Evolutionary conservation across 2,113 vertebrate genomes (phyloP).

Genomic region (Sigmodon hispidus): DNA sequence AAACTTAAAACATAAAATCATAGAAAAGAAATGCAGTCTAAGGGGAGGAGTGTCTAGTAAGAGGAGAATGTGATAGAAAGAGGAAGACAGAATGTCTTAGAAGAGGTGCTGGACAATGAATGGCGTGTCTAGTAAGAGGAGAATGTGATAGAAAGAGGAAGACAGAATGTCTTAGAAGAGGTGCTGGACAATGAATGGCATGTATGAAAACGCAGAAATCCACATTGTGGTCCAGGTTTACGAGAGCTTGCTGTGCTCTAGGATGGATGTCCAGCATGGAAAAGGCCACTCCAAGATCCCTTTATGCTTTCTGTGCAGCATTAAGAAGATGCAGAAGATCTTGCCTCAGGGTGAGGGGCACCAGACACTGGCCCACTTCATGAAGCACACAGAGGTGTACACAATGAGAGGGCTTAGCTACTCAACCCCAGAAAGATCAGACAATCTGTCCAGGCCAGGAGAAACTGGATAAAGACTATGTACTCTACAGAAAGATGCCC

Average conservation of each 20-base stretch:
- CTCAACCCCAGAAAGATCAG: too few species aligned
- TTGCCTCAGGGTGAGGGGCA: neutral
- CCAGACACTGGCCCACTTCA: neutral
- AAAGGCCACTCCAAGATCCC: rapidly evolving
- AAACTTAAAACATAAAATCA: neutral
- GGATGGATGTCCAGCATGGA: rapidly evolving
- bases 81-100: too few species aligned
- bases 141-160: too few species aligned
- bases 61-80: neutral
- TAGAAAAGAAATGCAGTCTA: neutral
- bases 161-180: too few species aligned
- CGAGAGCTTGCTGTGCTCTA: rapidly evolving
- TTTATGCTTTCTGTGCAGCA: rapidly evolving
- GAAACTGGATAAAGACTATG: neutral
- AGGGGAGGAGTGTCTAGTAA: neutral
- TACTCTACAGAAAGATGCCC: neutral
- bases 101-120: rapidly evolving
- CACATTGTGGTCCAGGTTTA: neutral
- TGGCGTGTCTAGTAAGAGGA: too few species aligned
- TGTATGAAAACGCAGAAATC: neutral
- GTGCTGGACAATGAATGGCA: rapidly evolving
- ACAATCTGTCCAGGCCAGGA: rapidly evolving
- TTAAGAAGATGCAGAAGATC: neutral
- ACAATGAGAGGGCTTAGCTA: neutral
- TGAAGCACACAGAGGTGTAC: rapidly evolving